Percentiles rank a stretch among this genome's conserved stretches.
Conservation (phyloP, 2,888 invertebrate species). For the Caenorhabditis japonica region DNA sequence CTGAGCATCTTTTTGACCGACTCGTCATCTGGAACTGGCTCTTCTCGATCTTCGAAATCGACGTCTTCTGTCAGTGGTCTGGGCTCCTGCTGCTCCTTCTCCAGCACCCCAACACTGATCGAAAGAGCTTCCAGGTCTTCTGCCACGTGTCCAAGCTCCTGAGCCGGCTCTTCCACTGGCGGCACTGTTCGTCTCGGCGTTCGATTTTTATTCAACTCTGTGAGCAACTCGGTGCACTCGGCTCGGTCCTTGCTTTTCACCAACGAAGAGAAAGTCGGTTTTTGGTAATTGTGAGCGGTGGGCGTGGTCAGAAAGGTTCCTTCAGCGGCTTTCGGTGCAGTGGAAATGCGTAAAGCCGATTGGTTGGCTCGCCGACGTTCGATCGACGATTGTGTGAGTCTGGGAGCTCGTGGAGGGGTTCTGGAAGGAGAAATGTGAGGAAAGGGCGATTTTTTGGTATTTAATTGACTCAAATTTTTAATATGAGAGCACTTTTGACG, state of each 20-base stretch:
- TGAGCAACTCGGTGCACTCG: not conserved
- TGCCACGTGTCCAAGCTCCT: not conserved
- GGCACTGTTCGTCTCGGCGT: not conserved
- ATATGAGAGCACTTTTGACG: too few relatives aligned
- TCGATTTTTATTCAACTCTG: not conserved
- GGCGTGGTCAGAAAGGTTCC: not conserved
- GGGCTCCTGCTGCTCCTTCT: too few relatives aligned
- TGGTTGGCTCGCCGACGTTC: too few relatives aligned
- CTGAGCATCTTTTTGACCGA: not conserved
- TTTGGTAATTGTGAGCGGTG: conserved; percentile 1
- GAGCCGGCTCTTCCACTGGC: not conserved
- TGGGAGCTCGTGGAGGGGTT: too few relatives aligned
- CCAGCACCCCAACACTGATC: conserved; percentile 5
- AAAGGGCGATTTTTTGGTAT: too few relatives aligned
- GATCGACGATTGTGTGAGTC: too few relatives aligned
- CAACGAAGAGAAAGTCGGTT: conserved; percentile 11
- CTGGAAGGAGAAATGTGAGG: too few relatives aligned
- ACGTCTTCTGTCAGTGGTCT: not conserved
- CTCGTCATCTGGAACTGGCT: not conserved
- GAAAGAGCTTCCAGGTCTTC: conserved; percentile 2
- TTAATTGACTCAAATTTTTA: too few relatives aligned
- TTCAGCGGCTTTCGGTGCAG: too few relatives aligned
- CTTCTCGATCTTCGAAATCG: conserved; percentile 2
- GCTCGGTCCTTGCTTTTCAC: not conserved
- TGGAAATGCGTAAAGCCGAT: too few relatives aligned